Conservation (phyloP, 2,113 vertebrate genomes). For the Camelus bactrianus region DNA sequence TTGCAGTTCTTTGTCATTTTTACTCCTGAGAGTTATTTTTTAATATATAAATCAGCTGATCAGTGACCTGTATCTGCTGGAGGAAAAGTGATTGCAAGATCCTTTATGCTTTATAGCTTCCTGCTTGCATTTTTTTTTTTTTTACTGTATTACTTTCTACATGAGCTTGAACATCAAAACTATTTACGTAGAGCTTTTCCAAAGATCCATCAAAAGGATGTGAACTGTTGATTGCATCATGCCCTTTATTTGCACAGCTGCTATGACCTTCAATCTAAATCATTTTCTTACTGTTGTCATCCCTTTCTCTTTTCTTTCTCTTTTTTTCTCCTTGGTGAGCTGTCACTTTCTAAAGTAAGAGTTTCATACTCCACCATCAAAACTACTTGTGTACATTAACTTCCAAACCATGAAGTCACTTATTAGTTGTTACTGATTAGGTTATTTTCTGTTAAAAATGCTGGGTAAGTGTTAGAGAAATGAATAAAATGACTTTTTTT, state of each 20-base stretch:
- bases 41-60: constrained; percentile 65
- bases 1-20: constrained; percentile 35
- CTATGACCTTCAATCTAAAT: constrained; percentile 74
- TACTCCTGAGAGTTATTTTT: constrained; percentile 50
- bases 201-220: constrained; percentile 65
- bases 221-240: constrained; percentile 67
- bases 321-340: constrained; percentile 59
- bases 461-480: constrained; percentile 68
- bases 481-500: constrained; percentile 66
- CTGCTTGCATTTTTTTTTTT: constrained; percentile 68
- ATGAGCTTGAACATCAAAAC: constrained; percentile 68
- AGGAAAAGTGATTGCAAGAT: constrained; percentile 18
- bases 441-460: constrained; percentile 73
- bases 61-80: constrained; percentile 43
- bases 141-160: constrained; percentile 72
- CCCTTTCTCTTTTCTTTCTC: background rate
- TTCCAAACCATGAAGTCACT: constrained; percentile 39
- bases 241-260: constrained; percentile 82
- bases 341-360: constrained; percentile 75
- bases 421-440: constrained; percentile 72
- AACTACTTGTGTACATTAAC: constrained; percentile 57
- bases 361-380: constrained; percentile 67
- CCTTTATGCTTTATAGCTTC: constrained; percentile 53
- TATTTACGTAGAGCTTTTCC: constrained; percentile 78
- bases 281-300: constrained; percentile 41